Evolutionary conservation across 2,888 invertebrate species (phyloP), one percentile per base, ranked within the genome.

Genomic region (Megaustenia siamemsis): DNA sequence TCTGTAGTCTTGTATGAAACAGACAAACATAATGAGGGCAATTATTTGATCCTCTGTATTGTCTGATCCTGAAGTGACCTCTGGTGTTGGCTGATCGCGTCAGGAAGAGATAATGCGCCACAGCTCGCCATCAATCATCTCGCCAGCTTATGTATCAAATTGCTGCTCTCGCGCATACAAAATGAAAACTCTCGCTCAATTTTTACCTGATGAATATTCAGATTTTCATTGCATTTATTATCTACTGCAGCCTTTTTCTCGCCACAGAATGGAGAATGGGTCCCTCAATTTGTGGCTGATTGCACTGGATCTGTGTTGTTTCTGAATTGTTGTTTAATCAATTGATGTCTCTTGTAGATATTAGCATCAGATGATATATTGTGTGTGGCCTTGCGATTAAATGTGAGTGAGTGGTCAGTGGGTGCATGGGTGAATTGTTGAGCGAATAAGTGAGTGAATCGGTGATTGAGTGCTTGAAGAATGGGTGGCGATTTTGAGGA

Each of bases 361-460:
- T 32, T 32, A 32, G 12, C 18, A 63, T 63, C 18, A 21, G 53
- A 53, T 45, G 45, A 6, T 45, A 10, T 45, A 45, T 45, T 45
- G 12, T 45, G 8, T 45, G 6, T 45, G 45, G 6, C 12, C 12
- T 45, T 45, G 45, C 6, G 45, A 45, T 6, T 45, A 10, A 45
- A 45, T 95, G 86, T 94, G 97, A 97, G 97, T 94, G 97, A 98
- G 63, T 99, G 99, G 93, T 99, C 99, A 78, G 97, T 98, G 5
- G n/a, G n/a, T n/a, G n/a, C n/a, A n/a, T n/a, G n/a, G n/a, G n/a
- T n/a, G n/a, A n/a, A n/a, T n/a, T n/a, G n/a, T n/a, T n/a, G n/a
- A n/a, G n/a, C n/a, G n/a, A n/a, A n/a, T n/a, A n/a, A n/a, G n/a
- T n/a, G n/a, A n/a, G n/a, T n/a, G n/a, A n/a, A n/a, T n/a, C n/a